Conservation (phyloP, 1,140 invertebrate genomes). For the Aphelenchoides fujianensis region DNA sequence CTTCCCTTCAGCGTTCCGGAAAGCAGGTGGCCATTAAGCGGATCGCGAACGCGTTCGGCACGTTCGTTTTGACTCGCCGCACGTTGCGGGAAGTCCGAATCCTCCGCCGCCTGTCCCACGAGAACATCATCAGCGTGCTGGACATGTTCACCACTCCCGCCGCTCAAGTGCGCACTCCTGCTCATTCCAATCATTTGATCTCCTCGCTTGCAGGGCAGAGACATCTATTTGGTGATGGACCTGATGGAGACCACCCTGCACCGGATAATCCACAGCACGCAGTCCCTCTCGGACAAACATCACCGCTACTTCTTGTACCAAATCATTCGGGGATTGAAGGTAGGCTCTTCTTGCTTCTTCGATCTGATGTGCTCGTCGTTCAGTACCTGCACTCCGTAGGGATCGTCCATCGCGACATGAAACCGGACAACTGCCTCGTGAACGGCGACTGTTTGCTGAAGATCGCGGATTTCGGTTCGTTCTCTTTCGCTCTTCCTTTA, state of each 20-base stretch:
- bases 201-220: slow-evolving; percentile 47
- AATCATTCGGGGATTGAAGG: slow-evolving; percentile 64
- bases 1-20: slow-evolving; percentile 25
- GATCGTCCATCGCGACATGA: slow-evolving; percentile 64
- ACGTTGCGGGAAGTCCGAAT: slow-evolving; percentile 67
- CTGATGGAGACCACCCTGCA: slow-evolving; percentile 67
- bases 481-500: too few species aligned
- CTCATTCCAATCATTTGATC: slow-evolving; percentile 4
- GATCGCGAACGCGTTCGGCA: slow-evolving; percentile 63
- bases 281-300: slow-evolving; percentile 63
- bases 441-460: slow-evolving; percentile 66
- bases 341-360: too few species aligned
- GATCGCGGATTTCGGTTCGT: slow-evolving; percentile 67
- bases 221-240: slow-evolving; percentile 67
- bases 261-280: slow-evolving; percentile 65
- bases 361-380: slow-evolving; percentile 30
- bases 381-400: slow-evolving; percentile 66
- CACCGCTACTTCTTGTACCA: slow-evolving; percentile 66
- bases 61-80: slow-evolving; percentile 63
- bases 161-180: slow-evolving; percentile 27
- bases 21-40: slow-evolving; percentile 66
- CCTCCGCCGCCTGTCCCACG: slow-evolving; percentile 65
- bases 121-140: slow-evolving; percentile 65
- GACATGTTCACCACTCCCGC: slow-evolving; percentile 63
- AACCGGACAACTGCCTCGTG: slow-evolving; percentile 66